These are phyloP conservation scores for Tursiops truncatus DNA, from an alignment of 2,113 vertebrate genomes.

Conservation along the genomic window DNA sequence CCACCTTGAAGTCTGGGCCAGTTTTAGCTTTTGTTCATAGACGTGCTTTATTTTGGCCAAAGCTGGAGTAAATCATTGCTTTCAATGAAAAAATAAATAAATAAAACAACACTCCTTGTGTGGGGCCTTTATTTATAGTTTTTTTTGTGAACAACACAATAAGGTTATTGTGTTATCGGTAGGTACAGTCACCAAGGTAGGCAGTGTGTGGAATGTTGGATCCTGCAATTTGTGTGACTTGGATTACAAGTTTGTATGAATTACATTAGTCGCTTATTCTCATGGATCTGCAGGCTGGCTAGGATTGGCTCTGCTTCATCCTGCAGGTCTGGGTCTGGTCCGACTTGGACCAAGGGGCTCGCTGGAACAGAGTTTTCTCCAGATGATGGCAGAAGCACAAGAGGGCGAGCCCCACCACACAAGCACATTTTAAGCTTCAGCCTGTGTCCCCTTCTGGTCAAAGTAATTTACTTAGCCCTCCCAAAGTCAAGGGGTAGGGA, in stretches of 20 bases:
- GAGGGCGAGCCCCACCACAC: neutral
- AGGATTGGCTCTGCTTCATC: neutral
- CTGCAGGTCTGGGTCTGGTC: neutral
- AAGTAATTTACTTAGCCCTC: neutral
- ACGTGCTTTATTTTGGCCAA: constrained; percentile 18
- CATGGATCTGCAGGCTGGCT: neutral
- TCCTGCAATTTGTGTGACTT: neutral
- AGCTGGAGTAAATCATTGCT: neutral
- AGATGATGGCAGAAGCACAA: neutral
- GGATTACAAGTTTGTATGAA: neutral
- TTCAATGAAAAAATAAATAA: neutral
- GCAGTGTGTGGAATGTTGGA: neutral
- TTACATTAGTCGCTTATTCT: neutral
- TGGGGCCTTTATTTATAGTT: neutral
- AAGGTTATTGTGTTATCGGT: neutral
- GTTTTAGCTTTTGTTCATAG: neutral
- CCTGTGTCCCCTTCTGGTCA: neutral
- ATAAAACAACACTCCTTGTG: neutral
- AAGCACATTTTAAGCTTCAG: neutral
- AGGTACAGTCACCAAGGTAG: neutral
- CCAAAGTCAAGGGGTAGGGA: neutral
- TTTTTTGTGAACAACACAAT: neutral
- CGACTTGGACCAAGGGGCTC: neutral
- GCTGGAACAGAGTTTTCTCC: neutral
- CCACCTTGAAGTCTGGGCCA: neutral